phyloP scores from a whole-genome alignment of 2,113 vertebrate genomes.

The Lophochroa leadbeateri region DNA sequence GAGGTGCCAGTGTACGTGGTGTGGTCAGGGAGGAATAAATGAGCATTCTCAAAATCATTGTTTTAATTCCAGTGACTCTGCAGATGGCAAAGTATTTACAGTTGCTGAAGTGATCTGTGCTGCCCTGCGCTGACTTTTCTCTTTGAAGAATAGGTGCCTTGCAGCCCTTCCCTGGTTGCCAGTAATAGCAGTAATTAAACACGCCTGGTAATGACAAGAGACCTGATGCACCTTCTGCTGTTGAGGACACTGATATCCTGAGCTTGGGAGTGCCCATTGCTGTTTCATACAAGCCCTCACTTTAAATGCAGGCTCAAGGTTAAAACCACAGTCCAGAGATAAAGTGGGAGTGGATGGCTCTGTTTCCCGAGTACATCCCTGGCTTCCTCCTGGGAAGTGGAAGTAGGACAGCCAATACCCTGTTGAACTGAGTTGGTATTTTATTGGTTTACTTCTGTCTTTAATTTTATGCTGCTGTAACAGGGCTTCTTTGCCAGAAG shows the following conservation, averaged over 20 bases:
- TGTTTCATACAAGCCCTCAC: background rate
- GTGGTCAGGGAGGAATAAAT: background rate
- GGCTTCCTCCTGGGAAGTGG: background rate
- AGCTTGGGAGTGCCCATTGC: background rate
- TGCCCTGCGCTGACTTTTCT: background rate
- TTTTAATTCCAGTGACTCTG: conserved; percentile 12
- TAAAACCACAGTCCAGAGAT: background rate
- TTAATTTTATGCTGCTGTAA: background rate
- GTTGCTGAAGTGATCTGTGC: background rate
- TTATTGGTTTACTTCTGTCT: background rate
- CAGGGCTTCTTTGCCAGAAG: background rate
- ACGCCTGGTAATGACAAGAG: conserved; percentile 39
- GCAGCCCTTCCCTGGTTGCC: background rate
- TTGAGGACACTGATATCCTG: background rate
- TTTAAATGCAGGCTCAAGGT: conserved; percentile 39
- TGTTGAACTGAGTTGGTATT: background rate
- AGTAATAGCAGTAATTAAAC: conserved; percentile 52
- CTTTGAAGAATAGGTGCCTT: conserved; percentile 33
- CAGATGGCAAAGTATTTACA: background rate
- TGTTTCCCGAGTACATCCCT: background rate
- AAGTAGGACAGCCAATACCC: background rate
- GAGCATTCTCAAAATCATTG: background rate
- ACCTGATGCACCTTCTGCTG: background rate
- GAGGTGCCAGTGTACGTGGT: background rate
- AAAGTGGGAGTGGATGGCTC: background rate